phyloP scores from a whole-genome alignment of 2,797 vertebrate species.

The Taeniopygia guttata region DNA sequence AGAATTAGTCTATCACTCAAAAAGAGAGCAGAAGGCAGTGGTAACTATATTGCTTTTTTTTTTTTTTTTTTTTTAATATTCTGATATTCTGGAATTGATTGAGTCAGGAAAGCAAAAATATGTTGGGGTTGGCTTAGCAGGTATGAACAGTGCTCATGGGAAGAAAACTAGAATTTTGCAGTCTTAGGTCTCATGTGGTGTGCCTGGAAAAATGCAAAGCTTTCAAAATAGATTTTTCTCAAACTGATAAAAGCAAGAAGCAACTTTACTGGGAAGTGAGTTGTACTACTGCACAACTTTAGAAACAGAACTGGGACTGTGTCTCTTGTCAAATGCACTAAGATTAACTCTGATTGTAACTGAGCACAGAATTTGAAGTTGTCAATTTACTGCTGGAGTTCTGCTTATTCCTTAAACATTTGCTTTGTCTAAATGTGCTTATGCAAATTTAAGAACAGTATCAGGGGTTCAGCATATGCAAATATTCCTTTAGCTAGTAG shows the following conservation, averaged over 20 bases:
- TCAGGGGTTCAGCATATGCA: background rate
- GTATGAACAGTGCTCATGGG: background rate
- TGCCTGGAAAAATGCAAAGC: background rate
- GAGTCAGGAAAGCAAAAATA: background rate
- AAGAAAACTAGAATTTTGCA: background rate
- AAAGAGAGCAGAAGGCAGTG: background rate
- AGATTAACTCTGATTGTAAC: background rate
- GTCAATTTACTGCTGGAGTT: background rate
- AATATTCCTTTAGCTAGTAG: background rate
- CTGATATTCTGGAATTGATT: background rate
- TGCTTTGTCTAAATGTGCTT: background rate
- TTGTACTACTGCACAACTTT: background rate
- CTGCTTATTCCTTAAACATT: background rate
- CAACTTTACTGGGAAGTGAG: background rate
- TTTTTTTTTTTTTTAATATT: background rate
- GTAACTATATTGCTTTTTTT: background rate
- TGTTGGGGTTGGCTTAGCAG: background rate
- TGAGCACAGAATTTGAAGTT: background rate
- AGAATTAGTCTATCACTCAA: background rate
- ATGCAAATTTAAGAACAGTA: background rate
- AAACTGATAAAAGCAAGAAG: background rate
- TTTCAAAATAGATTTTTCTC: background rate
- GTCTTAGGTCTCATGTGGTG: fast-evolving
- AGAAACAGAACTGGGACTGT: background rate
- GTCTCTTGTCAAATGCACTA: background rate